Evolutionary conservation across 1,140 invertebrate species (phyloP).

Genomic region (Hermatobates lingyangjiaoensis): DNA sequence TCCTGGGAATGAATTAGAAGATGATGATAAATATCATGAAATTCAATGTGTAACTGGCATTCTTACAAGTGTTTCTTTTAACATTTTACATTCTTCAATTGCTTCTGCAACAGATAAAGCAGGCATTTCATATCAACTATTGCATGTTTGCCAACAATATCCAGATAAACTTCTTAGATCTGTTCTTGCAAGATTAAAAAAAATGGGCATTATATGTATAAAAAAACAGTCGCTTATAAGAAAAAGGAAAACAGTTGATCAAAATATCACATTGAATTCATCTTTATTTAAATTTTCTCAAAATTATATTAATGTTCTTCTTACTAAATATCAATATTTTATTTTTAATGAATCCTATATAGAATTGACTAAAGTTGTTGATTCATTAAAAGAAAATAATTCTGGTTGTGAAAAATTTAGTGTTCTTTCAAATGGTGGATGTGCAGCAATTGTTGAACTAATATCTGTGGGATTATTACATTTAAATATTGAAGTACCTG

Average conservation of each 20-base stretch:
- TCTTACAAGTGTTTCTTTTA: slow-evolving; percentile 20
- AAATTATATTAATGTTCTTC: slow-evolving; percentile 28
- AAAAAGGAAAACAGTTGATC: slow-evolving; percentile 1
- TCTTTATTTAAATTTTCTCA: slow-evolving; percentile 8
- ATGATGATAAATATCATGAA: slow-evolving; percentile 15
- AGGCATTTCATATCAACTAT: slow-evolving; percentile 41
- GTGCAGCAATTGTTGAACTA: slow-evolving; percentile 21
- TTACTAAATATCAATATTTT: slow-evolving; percentile 29
- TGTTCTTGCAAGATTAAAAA: slow-evolving; percentile 34
- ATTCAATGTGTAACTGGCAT: slow-evolving; percentile 22
- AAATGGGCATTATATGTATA: slow-evolving; percentile 26
- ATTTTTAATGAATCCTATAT: slow-evolving; percentile 24
- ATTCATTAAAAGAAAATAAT: no score
- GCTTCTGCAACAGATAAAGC: slow-evolving; percentile 36
- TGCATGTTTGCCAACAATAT: slow-evolving; percentile 49
- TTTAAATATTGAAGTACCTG: slow-evolving; percentile 33
- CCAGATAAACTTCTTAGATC: slow-evolving; percentile 35
- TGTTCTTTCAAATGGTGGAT: slow-evolving; percentile 19
- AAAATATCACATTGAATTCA: slow-evolving; percentile 27
- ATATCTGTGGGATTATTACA: slow-evolving; percentile 6
- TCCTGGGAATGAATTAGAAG: not conserved
- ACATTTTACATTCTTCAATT: slow-evolving; percentile 31
- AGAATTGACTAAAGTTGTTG: no score
- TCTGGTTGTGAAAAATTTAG: slow-evolving; percentile 6
- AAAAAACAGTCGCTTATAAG: no score